phyloP scores from a whole-genome alignment of 2,113 vertebrate genomes.

The Myanophis thanlyinensis region DNA sequence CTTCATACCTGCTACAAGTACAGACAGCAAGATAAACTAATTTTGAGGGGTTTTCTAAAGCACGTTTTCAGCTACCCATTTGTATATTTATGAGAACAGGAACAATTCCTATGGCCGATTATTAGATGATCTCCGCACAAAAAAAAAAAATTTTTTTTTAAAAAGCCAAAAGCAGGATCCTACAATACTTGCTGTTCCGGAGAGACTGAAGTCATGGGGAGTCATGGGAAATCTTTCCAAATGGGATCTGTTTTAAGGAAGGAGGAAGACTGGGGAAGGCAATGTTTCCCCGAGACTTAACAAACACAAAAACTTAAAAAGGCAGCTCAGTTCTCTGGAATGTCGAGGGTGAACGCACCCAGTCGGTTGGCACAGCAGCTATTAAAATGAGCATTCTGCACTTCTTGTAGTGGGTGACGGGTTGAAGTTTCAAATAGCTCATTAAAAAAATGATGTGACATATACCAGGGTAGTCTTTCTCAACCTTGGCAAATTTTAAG shows the following conservation, averaged over 20 bases:
- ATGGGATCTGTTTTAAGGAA: not conserved
- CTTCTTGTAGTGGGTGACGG: not conserved
- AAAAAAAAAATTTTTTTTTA: no score
- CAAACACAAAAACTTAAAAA: not conserved
- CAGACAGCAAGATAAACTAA: constrained; percentile 11
- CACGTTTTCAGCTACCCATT: not conserved
- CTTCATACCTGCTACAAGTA: constrained; percentile 1
- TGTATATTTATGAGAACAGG: not conserved
- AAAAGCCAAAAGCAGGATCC: not conserved
- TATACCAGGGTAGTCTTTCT: not conserved
- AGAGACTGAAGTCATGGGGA: not conserved
- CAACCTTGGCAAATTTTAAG: not conserved
- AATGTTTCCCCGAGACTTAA: not conserved
- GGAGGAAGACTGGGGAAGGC: not conserved
- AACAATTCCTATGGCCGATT: not conserved
- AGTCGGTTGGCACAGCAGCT: not conserved
- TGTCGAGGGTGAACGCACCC: constrained; percentile 14
- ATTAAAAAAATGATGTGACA: not conserved
- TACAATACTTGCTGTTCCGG: not conserved
- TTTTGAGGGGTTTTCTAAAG: not conserved
- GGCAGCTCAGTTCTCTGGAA: constrained; percentile 8
- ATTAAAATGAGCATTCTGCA: not conserved
- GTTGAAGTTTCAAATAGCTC: not conserved
- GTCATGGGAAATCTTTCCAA: constrained; percentile 13
- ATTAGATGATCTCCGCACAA: not conserved